A percentile compares a stretch with the other conserved stretches of the same genome.
Evolutionary conservation across 2,888 invertebrate genomes (phyloP).

Genomic region (Altica lythri): DNA sequence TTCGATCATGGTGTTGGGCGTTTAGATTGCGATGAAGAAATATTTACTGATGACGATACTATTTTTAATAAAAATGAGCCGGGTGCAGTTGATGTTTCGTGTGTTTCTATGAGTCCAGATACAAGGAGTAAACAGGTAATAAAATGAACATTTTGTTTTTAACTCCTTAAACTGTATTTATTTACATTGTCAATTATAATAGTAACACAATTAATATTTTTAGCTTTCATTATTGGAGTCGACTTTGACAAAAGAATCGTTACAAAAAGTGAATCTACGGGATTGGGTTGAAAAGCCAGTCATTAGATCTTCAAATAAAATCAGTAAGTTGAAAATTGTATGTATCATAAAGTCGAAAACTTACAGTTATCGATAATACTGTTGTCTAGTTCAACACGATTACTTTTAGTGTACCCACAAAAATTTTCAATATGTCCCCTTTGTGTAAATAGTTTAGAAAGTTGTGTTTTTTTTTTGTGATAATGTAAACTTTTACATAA

Average conservation of each 20-base stretch:
- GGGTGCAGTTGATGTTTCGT: slow-evolving; percentile 45
- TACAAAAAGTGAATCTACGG: slow-evolving; percentile 46
- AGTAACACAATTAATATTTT: slow-evolving; percentile 27
- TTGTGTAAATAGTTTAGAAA: too few relatives aligned
- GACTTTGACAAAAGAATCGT: slow-evolving; percentile 49
- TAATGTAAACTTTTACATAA: too few relatives aligned
- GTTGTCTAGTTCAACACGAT: too few relatives aligned
- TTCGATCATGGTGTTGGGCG: slow-evolving; percentile 67
- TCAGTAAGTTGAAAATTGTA: too few relatives aligned
- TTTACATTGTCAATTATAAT: neutral
- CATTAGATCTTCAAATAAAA: slow-evolving; percentile 42
- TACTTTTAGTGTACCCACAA: too few relatives aligned
- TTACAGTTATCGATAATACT: too few relatives aligned
- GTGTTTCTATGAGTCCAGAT: slow-evolving; percentile 45
- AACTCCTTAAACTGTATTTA: neutral
- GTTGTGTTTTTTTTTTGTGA: too few relatives aligned
- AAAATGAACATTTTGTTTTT: neutral
- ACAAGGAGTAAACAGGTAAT: slow-evolving; percentile 45
- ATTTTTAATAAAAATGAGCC: slow-evolving; percentile 44
- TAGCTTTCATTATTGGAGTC: slow-evolving; percentile 50
- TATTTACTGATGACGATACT: slow-evolving; percentile 43
- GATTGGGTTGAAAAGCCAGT: slow-evolving; percentile 47
- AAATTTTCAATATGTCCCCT: too few relatives aligned
- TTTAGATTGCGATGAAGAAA: slow-evolving; percentile 55
- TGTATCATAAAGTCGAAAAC: too few relatives aligned